These are phyloP conservation scores for Gallinago paraguaiae DNA, from an alignment of 2,113 vertebrate species.

Conservation along the genomic window DNA sequence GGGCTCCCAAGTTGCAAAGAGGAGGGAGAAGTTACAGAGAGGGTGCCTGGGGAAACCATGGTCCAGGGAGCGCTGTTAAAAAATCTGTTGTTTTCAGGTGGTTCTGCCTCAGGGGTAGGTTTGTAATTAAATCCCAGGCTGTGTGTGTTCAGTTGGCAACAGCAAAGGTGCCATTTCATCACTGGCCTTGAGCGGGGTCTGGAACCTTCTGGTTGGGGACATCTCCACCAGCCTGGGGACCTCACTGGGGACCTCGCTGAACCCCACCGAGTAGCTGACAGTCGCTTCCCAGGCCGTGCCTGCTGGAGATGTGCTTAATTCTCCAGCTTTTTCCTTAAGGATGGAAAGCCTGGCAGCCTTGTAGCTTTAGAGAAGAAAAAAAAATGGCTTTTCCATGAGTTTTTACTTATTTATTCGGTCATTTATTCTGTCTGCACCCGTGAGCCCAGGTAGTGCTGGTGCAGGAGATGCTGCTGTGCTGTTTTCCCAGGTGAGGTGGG, in stretches of 20 bases:
- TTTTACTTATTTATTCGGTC: no score
- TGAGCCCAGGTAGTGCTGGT: fast-evolving
- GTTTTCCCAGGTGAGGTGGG: neutral
- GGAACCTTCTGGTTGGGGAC: neutral
- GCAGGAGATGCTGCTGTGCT: neutral
- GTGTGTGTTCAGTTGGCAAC: neutral
- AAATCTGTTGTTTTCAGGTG: neutral
- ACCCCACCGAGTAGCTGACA: neutral
- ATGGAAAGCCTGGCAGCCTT: neutral
- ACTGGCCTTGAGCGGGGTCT: neutral
- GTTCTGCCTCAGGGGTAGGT: fast-evolving
- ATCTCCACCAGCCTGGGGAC: neutral
- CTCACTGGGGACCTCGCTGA: neutral
- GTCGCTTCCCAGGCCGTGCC: neutral
- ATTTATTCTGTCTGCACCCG: neutral
- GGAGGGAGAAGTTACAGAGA: neutral
- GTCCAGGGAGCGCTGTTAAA: neutral
- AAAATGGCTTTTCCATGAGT: neutral
- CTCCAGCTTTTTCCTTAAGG: neutral
- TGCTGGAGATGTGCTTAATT: neutral
- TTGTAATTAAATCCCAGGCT: neutral
- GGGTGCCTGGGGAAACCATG: neutral
- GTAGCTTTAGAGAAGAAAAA: neutral
- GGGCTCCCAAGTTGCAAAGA: neutral
- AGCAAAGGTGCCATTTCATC: neutral